Base-by-base conservation (phyloP, 2,113 vertebrate genomes). In the Apeltes quadracus region DNA sequence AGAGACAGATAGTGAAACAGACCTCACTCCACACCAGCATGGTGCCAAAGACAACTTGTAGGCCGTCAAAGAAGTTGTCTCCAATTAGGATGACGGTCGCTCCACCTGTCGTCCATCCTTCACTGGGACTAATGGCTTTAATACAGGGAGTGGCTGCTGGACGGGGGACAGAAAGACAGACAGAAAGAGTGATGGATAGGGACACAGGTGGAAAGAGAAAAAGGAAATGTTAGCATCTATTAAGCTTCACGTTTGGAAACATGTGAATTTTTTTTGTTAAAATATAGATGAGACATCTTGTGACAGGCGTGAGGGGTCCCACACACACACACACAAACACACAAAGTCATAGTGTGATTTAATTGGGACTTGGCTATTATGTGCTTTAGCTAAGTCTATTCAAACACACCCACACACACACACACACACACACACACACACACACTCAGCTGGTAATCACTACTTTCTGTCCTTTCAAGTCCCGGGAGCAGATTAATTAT, bases 11-110 rank as follows among this genome's bases (percentile, higher is more conserved):
- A 34, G 32, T 34, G 32, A 34, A 34, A 34, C 32, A 34, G 32
- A 91, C 90, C 90, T 91, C 90, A 3, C 90, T 91, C 90, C 90
- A 91, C 57, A 91, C 90, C 75, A 90, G 27, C 90, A 90, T 91
- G 50, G 88, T 90, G 4, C 90, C 88, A 0, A 91, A 91, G 8
- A 91, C 85, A 0, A 91, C 90, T 70, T 91, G 90, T 9, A 91
- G 82, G 0, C 90, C 90, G 27, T 91, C 90, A 0, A 91, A 91
- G 87, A 91, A 91, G 79, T 91, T 89, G 61, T 91, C 90, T 20
- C 90, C 90, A 0, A 91, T 91, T 18, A 91, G 79, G 56, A 91
- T 91, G 68, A 91, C 87, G 0, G 90, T 90, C 36, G 88, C 90
- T 9, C 90, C 90, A 0, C 90, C 90, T 0, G 90, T 90, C 1